Evolutionary conservation across 2,888 invertebrate species (phyloP).

Genomic region (Hypomecis atomaria): DNA sequence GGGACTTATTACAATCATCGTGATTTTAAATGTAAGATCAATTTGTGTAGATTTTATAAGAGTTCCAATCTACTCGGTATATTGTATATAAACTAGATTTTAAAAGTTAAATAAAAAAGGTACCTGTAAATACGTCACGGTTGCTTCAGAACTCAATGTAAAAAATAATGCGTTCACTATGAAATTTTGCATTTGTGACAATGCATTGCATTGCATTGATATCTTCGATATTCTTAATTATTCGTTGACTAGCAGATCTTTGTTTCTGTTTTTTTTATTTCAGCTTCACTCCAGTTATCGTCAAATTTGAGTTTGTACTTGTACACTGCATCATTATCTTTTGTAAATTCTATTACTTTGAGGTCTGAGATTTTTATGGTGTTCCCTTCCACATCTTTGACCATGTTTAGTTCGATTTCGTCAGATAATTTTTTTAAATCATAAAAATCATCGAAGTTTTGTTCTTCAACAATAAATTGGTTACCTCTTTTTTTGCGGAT

Average conservation of each 20-base stretch:
- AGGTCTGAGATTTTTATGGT: slow-evolving; percentile 26
- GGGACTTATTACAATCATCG: slow-evolving; percentile 8
- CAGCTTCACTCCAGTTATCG: slow-evolving; percentile 29
- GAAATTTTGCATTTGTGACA: slow-evolving; percentile 28
- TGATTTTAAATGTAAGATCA: slow-evolving; percentile 11
- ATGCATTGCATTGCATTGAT: slow-evolving; percentile 21
- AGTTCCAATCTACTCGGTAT: slow-evolving; percentile 6
- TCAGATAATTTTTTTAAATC: slow-evolving; percentile 19
- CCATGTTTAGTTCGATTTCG: slow-evolving; percentile 15
- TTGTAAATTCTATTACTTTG: slow-evolving; percentile 12
- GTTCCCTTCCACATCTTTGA: slow-evolving; percentile 34
- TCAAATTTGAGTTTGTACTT: slow-evolving; percentile 25
- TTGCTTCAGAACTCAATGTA: slow-evolving; percentile 25
- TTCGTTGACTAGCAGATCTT: slow-evolving; percentile 28
- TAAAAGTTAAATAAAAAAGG: slow-evolving; percentile 17
- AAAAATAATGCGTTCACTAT: slow-evolving; percentile 20
- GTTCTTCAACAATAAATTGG: slow-evolving; percentile 18
- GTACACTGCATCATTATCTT: slow-evolving; percentile 27
- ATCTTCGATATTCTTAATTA: slow-evolving; percentile 23
- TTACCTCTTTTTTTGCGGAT: too few relatives aligned
- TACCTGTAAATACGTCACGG: slow-evolving; percentile 28
- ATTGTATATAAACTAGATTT: slow-evolving; percentile 15
- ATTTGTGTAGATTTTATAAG: slow-evolving; percentile 13
- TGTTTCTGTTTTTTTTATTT: slow-evolving; percentile 23
- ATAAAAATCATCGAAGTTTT: slow-evolving; percentile 22